phyloP scores from a whole-genome alignment of 2,888 invertebrate species.

The Brenthis ino region DNA sequence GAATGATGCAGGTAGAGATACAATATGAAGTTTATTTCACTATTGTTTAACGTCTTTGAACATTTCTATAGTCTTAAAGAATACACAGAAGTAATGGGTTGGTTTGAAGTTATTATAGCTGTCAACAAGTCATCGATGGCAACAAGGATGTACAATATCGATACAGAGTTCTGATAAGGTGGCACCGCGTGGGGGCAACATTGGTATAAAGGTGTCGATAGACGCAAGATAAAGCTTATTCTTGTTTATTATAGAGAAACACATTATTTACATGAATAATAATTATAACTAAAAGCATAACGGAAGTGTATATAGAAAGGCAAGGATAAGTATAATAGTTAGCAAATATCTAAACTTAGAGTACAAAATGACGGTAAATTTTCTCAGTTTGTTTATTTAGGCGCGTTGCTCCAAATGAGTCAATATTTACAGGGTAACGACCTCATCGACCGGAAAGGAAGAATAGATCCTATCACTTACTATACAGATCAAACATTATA shows the following conservation, averaged over 20 bases:
- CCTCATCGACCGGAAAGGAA: slow-evolving; percentile 40
- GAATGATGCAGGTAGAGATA: slow-evolving; percentile 58
- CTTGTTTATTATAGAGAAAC: neutral
- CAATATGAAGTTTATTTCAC: slow-evolving; percentile 66
- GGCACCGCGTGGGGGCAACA: slow-evolving; percentile 39
- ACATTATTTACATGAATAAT: neutral
- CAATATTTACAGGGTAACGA: slow-evolving; percentile 72
- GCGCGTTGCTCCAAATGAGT: slow-evolving; percentile 51
- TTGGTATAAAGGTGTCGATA: slow-evolving; percentile 50
- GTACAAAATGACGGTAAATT: slow-evolving; percentile 10
- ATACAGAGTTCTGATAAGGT: slow-evolving; percentile 43
- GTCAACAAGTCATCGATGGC: slow-evolving; percentile 37
- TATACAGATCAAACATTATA: neutral
- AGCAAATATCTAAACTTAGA: neutral
- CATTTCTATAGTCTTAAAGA: slow-evolving; percentile 41
- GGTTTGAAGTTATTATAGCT: slow-evolving; percentile 59
- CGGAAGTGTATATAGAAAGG: too few species aligned
- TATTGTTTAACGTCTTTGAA: slow-evolving; percentile 66
- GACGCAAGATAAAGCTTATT: slow-evolving; percentile 48
- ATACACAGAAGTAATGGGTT: slow-evolving; percentile 37
- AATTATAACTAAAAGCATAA: neutral
- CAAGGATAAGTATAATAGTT: neutral
- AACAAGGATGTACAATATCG: slow-evolving; percentile 46
- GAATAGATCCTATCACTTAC: slow-evolving; percentile 5
- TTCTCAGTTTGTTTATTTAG: slow-evolving; percentile 30